These are phyloP conservation scores for Nannobrachium achirus DNA, from an alignment of 2,113 vertebrate species.

Conservation along the genomic window DNA sequence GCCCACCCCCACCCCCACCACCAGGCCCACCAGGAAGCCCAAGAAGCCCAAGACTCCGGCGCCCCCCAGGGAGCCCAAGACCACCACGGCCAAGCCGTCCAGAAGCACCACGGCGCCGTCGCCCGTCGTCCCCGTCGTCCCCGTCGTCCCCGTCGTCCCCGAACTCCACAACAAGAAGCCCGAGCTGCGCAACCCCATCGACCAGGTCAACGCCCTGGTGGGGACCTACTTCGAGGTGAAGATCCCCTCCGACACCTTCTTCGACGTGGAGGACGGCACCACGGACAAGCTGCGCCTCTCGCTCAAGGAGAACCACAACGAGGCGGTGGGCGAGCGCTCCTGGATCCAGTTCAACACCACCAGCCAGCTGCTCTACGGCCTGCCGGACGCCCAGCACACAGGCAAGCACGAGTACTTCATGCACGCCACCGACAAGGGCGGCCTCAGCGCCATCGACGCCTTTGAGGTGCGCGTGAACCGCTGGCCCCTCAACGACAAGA, in stretches of 20 bases:
- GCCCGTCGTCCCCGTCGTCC: constrained; percentile 32
- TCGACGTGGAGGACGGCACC: constrained; percentile 92
- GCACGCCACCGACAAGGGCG: constrained; percentile 93
- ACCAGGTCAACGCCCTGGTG: constrained; percentile 90
- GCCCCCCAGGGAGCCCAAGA: constrained; percentile 80
- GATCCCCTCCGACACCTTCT: constrained; percentile 95
- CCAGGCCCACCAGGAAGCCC: constrained; percentile 81
- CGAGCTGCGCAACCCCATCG: constrained; percentile 88
- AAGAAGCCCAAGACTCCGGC: constrained; percentile 86
- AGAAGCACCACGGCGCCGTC: constrained; percentile 82
- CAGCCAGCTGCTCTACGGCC: constrained; percentile 94
- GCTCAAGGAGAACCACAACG: constrained; percentile 87
- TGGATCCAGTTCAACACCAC: constrained; percentile 98
- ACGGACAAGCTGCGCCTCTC: constrained; percentile 94
- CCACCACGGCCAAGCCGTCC: constrained; percentile 78
- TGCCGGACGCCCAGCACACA: constrained; percentile 85
- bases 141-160: constrained; percentile 32
- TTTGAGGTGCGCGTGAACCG: constrained; percentile 93
- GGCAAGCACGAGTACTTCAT: constrained; percentile 97
- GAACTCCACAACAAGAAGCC: constrained; percentile 83
- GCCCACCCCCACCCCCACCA: constrained; percentile 74
- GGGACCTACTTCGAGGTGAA: constrained; percentile 98
- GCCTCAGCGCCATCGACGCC: constrained; percentile 88
- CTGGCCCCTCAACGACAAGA: constrained; percentile 84
- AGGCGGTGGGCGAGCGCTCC: constrained; percentile 85